Evolutionary conservation across 2,113 vertebrate species (phyloP).

Genomic region (Anguilla japonica): DNA sequence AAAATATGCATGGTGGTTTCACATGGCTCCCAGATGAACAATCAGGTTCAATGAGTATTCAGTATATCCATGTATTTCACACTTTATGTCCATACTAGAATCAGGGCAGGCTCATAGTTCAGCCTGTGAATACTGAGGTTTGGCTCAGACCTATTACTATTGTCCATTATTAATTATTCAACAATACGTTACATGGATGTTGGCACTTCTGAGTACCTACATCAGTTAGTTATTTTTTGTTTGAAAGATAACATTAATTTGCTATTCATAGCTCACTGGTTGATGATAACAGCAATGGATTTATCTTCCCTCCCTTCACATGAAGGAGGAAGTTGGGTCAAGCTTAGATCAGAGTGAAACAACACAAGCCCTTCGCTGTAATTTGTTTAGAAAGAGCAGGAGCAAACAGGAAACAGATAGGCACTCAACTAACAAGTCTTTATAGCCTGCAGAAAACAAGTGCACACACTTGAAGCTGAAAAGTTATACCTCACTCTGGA

Average conservation of each 20-base stretch:
- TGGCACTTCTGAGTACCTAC: background rate
- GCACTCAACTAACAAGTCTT: background rate
- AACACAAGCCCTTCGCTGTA: no score
- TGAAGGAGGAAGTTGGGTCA: background rate
- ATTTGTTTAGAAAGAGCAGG: background rate
- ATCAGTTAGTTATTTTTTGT: background rate
- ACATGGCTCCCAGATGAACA: no score
- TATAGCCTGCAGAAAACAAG: background rate
- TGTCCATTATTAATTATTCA: background rate
- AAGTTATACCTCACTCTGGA: constrained; percentile 57
- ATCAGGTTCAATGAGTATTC: background rate
- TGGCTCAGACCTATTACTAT: background rate
- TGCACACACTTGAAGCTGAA: background rate
- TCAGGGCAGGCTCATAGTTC: background rate
- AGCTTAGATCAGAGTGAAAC: no score
- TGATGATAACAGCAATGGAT: background rate
- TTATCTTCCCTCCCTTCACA: background rate
- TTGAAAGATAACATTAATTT: background rate
- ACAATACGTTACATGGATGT: background rate
- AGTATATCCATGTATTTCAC: background rate
- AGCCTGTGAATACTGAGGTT: background rate
- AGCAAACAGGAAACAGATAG: background rate
- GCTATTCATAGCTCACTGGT: background rate
- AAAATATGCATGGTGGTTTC: no score
- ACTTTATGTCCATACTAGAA: background rate